Evolutionary conservation across 2,113 vertebrate species (phyloP).

Genomic region (Emydura subglobosa): DNA sequence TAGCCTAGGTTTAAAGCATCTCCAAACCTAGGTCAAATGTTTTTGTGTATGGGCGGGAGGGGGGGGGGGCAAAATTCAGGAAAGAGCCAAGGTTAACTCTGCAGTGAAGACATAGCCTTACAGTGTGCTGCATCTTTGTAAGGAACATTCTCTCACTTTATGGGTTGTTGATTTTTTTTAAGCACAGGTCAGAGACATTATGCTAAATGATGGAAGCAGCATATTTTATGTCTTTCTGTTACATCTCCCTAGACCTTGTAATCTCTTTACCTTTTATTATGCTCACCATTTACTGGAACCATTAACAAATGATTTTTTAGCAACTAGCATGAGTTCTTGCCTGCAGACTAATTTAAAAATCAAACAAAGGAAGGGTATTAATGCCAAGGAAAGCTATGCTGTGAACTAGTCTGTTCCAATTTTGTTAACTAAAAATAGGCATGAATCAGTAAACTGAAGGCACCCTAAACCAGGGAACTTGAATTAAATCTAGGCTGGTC

Average conservation of each 20-base stretch:
- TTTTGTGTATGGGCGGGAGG: not conserved
- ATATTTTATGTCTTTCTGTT: conserved; percentile 59
- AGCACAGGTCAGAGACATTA: not conserved
- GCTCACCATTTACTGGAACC: conserved; percentile 47
- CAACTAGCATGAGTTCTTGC: conserved; percentile 34
- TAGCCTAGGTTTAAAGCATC: not conserved
- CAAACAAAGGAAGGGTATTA: conserved; percentile 42
- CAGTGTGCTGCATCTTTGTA: not conserved
- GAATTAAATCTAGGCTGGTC: conserved; percentile 43
- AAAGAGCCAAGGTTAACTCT: not conserved
- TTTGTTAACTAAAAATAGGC: conserved; percentile 41
- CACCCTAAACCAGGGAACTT: not conserved
- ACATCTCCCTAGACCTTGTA: conserved; percentile 17
- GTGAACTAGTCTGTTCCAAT: conserved; percentile 51
- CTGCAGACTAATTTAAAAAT: conserved; percentile 56
- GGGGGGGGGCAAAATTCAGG: not conserved
- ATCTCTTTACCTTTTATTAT: conserved; percentile 53
- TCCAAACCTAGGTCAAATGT: not conserved
- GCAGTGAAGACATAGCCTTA: not conserved
- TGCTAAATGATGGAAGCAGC: not conserved
- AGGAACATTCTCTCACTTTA: not conserved
- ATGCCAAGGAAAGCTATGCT: conserved; percentile 45
- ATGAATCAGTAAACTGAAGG: conserved; percentile 45
- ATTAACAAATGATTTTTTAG: conserved; percentile 60
- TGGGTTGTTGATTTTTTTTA: not conserved